A percentile compares a stretch with the other conserved stretches of the same genome.
Conservation (phyloP, 2,113 vertebrate genomes). For the Rhynchomys soricoides region DNA sequence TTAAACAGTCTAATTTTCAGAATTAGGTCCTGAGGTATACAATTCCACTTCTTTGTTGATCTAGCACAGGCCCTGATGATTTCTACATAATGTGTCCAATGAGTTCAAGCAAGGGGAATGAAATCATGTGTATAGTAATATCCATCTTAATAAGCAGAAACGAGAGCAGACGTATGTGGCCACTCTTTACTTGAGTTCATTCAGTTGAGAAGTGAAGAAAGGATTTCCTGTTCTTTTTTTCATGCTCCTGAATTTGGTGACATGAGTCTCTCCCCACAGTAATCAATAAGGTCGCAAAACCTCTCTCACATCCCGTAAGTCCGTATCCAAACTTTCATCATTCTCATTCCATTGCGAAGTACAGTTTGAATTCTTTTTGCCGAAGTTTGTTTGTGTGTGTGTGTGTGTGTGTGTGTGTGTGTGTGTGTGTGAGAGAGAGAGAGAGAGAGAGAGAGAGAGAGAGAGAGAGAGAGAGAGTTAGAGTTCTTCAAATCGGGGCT, state of each 20-base stretch:
- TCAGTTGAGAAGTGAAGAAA: constrained; percentile 71
- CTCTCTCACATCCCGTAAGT: constrained; percentile 75
- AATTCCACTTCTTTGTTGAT: constrained; percentile 80
- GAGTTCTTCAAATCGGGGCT: constrained; percentile 69
- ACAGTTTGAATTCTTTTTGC: constrained; percentile 67
- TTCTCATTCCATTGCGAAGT: constrained; percentile 66
- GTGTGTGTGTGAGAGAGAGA: neutral
- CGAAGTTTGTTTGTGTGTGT: constrained; percentile 29
- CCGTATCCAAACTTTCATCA: constrained; percentile 54
- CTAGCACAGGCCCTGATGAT: constrained; percentile 76
- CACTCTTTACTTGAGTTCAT: constrained; percentile 54
- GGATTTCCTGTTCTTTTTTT: constrained; percentile 66
- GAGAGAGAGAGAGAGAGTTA: too few relatives aligned
- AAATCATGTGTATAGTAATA: constrained; percentile 59
- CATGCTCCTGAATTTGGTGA: constrained; percentile 69
- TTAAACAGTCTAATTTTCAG: constrained; percentile 60
- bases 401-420: constrained; percentile 1
- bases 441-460: too few relatives aligned
- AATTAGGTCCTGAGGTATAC: constrained; percentile 78
- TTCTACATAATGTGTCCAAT: constrained; percentile 70
- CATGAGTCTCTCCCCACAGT: constrained; percentile 68
- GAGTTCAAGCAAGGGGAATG: constrained; percentile 72
- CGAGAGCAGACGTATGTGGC: neutral
- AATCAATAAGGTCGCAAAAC: constrained; percentile 67
- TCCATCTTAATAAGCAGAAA: constrained; percentile 67